Evolutionary conservation across 2,888 invertebrate species (phyloP), one percentile per base, ranked within the genome.

Genomic region (Tenthredo livida): DNA sequence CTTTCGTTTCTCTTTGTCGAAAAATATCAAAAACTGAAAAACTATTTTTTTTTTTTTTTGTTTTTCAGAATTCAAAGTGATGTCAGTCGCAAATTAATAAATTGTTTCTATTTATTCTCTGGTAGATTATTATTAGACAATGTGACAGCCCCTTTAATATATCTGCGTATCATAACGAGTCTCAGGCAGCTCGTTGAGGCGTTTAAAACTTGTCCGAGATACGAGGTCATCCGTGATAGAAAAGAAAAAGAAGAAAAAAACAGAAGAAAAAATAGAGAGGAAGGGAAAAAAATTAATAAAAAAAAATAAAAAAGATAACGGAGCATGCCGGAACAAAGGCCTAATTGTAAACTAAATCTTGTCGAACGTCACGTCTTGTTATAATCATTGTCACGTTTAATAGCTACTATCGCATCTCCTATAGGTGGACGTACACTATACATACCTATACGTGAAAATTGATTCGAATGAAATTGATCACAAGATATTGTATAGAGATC

Each of bases 141-240:
- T 61, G 61, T 61, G 61, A 61, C 21, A 61, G 61, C 61, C 61
- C 25, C 61, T 61, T 61, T 61, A 61, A 61, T 61, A 61, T 61
- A 61, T 61, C 61, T 12, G 25, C 25, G 61, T 61, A 61, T 61
- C 61, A 25, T 70, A 70, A 70, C 70, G 33, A 70, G 70, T 70
- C 70, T 70, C 33, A 37, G 33, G 33, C 29, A 33, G 70, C 33
- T 70, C n/a, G 70, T 33, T 70, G 33, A 70, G 70, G 37, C 72
- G 40, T 40, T 72, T 40, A 9, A 72, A 33, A 29, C 43, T 73
- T 43, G 43, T 73, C 72, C 72, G 37, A 73, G 72, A 43, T 40
- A 73, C 72, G 72, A 37, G 72, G 72, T 73, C 40, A 43, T 10
- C 43, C 72, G 43, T 40, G 72, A 73, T 73, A 43, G n/a, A 70